Base-by-base conservation (phyloP, 1,140 invertebrate genomes). In the Zeugodacus cucurbitae region DNA sequence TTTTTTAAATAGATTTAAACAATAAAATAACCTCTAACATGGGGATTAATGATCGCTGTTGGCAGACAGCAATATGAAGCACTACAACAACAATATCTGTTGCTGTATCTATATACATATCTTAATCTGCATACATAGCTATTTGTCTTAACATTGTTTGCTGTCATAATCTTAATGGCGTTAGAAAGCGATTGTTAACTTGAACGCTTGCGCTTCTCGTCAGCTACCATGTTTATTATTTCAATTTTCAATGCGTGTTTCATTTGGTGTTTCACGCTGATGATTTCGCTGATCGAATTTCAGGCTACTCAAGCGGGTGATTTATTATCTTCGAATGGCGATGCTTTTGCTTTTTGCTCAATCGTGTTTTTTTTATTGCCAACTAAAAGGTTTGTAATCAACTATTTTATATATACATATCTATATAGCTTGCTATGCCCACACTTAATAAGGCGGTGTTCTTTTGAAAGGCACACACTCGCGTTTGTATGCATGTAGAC, bases 311-410 rank as follows among this genome's bases (percentile, higher is more conserved):
- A 82, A 82, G 74, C 41, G 3, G 26, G 22, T 82, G 74, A 82
- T 82, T 82, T 82, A 82, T 82, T 82, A 82, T 48, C 41, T 82
- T 54, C 26, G 41, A 82, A 82, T 29, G 0, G 41, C 41, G 5
- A 48, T 74, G 74, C n/a, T 82, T 2, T 29, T 22, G 2, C 48
- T 54, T 82, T 82, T 48, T 54, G 26, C 74, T 48, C 41, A 82
- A 48, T 70, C 82, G 29, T 57, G 88, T 88, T 89, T 89, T 67
- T 34, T 57, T 87, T 89, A 26, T 48, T 26, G 11, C 8, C 22
- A 22, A 22, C 37, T 74, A 41, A 44, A 74, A 74, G 37, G 34
- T 26, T 82, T 82, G 41, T 82, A 26, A 48, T 48, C 74, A 82
- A n/a, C 41, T 29, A 82, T 48, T 74, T 74, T 74, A 41, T 70